Evolutionary conservation across 2,888 invertebrate genomes (phyloP), one percentile per base, ranked within the genome.

Genomic region (Uropetala carovei): DNA sequence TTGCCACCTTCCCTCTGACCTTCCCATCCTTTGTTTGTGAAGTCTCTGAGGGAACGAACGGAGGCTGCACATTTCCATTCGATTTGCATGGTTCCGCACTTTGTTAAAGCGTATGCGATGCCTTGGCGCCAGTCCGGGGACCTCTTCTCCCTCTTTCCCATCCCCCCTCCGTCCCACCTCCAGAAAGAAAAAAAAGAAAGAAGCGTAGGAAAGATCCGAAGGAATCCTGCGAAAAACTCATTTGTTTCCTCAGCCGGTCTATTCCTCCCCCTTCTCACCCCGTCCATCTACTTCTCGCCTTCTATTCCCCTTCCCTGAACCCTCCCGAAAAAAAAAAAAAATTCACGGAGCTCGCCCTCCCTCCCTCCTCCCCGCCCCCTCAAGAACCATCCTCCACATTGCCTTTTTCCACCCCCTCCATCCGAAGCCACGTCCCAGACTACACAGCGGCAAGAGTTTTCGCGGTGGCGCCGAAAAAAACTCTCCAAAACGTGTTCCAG

Each of bases 401-500:
- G 43, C 60, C 60, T 18, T 68, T 68, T 68, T 16, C 86, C 60
- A 27, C 60, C 16, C 30, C 60, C 83, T 18, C 11, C 0, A 83
- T 57, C 83, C 59, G 30, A 60, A 86, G 60, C 59, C 86, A 18
- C 86, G 86, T 86, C 86, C 68, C 89, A 89, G 89, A 89, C 89
- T 89, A 89, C 89, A 89, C 89, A 89, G 89, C 68, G 64, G 89
- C 89, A 56, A 7, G 86, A 86, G 86, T 86, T 86, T 89, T 89
- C 64, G 89, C 89, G 68, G 16, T 64, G 89, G 89, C 89, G 89
- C 89, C 89, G 89, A 68, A 89, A 89, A 89, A 75, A 89, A 89
- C 89, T 89, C 89, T 64, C 89, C 89, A 89, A 89, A 89, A 89
- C 89, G 89, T 89, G 60, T 89, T 89, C 89, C 89, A 89, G 89